A percentile compares a stretch with the other conserved stretches of the same genome.
Evolutionary conservation across 2,888 invertebrate species (phyloP).

Genomic region (Rhamphomyia laevipes): DNA sequence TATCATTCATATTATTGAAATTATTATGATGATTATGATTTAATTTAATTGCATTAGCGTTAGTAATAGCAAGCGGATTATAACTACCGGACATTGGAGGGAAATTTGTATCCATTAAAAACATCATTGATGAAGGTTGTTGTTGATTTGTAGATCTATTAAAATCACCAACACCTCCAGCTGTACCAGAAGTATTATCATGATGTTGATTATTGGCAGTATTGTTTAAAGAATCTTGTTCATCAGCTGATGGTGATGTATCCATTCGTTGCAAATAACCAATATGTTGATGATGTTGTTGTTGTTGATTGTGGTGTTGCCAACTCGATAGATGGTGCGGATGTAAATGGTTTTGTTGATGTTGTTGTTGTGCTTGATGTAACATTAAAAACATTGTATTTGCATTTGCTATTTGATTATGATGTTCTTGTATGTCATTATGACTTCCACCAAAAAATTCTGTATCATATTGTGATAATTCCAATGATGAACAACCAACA

Average conservation of each 20-base stretch:
- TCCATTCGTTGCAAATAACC: slow-evolving; percentile 16
- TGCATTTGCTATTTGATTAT: slow-evolving; percentile 9
- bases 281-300: slow-evolving; percentile 15
- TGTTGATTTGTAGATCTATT: not conserved
- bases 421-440: slow-evolving; percentile 19
- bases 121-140: not conserved
- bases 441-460: slow-evolving; percentile 22
- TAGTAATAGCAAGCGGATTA: slow-evolving; percentile 8
- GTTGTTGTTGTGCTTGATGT: slow-evolving; percentile 9
- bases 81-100: slow-evolving; percentile 31
- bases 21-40: slow-evolving; percentile 3
- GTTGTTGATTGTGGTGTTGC: slow-evolving; percentile 12
- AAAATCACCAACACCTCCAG: not conserved
- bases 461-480: slow-evolving; percentile 16
- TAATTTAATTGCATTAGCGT: slow-evolving; percentile 7
- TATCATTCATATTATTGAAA: not conserved
- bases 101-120: slow-evolving; percentile 33
- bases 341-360: slow-evolving; percentile 18
- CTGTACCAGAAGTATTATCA: not conserved
- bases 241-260: slow-evolving; percentile 10
- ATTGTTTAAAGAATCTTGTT: slow-evolving; percentile 11
- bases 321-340: slow-evolving; percentile 13
- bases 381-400: slow-evolving; percentile 20
- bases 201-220: not conserved
- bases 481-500: slow-evolving; percentile 20